Evolutionary conservation across 2,888 invertebrate species (phyloP).

Genomic region (Isoperla grammatica): DNA sequence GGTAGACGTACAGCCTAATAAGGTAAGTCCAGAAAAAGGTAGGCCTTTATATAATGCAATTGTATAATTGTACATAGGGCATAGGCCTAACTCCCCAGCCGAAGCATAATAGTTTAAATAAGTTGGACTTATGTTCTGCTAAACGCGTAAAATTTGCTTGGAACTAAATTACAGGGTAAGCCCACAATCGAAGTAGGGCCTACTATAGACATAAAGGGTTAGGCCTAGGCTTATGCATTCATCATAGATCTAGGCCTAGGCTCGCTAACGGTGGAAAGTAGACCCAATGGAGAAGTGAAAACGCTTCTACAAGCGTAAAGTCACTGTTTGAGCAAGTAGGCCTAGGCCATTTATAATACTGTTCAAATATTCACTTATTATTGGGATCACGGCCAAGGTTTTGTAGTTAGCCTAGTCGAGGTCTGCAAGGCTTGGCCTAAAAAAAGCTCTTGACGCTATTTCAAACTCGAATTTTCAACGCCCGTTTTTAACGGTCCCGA

Average conservation of each 20-base stretch:
- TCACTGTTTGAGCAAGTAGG: background rate
- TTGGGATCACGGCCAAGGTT: too few relatives aligned
- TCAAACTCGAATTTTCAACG: background rate
- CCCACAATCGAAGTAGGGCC: background rate
- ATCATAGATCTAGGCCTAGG: background rate
- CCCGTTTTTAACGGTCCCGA: background rate
- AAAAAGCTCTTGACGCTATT: background rate
- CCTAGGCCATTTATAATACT: too few relatives aligned
- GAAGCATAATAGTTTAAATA: background rate
- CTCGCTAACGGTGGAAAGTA: background rate
- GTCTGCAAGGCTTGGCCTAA: conserved; percentile 1
- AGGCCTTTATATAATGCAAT: too few relatives aligned
- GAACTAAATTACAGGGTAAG: background rate
- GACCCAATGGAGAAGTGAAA: background rate
- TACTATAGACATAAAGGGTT: background rate
- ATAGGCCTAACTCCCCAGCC: too few relatives aligned
- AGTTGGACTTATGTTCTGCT: background rate
- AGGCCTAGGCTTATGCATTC: background rate
- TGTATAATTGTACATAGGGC: too few relatives aligned
- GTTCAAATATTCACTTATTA: too few relatives aligned
- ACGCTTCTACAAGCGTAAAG: background rate
- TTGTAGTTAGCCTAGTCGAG: background rate
- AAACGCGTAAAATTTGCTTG: background rate
- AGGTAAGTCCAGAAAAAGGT: too few relatives aligned
- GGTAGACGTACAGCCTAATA: too few relatives aligned